These are phyloP conservation scores for Acanthornis magna DNA, from an alignment of 2,797 vertebrate genomes.

Conservation along the genomic window DNA sequence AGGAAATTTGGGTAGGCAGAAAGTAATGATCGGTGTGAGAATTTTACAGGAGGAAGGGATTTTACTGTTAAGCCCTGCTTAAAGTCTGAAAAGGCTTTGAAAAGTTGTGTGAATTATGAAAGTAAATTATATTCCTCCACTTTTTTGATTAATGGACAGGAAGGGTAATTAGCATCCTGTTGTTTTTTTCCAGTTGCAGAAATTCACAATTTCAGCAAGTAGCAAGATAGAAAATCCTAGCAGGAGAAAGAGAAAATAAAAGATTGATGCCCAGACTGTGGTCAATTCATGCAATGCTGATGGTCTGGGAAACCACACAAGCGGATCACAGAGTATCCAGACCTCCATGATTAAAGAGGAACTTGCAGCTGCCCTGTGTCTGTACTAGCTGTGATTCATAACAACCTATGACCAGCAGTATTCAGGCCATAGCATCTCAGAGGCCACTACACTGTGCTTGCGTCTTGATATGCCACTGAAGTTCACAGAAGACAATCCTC, in stretches of 20 bases:
- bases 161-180: not conserved
- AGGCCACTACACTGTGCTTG: not conserved
- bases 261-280: not conserved
- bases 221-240: not conserved
- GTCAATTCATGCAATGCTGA: not conserved
- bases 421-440: not conserved
- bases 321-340: not conserved
- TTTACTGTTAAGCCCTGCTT: not conserved
- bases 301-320: not conserved
- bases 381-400: not conserved
- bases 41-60: not conserved
- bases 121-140: not conserved
- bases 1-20: not conserved
- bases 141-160: not conserved
- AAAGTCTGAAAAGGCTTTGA: not conserved
- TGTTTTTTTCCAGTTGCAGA: not conserved
- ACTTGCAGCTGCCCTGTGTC: not conserved
- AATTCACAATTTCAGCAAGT: not conserved
- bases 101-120: not conserved
- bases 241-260: not conserved
- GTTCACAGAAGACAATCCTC: not conserved
- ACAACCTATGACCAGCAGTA: not conserved
- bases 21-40: not conserved
- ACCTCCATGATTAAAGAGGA: not conserved
- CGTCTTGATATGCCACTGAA: not conserved